A percentile compares a stretch with the other conserved stretches of the same genome.
These are phyloP conservation scores for Noctua fimbriata DNA, from an alignment of 2,888 invertebrate genomes.

Conservation along the genomic window DNA sequence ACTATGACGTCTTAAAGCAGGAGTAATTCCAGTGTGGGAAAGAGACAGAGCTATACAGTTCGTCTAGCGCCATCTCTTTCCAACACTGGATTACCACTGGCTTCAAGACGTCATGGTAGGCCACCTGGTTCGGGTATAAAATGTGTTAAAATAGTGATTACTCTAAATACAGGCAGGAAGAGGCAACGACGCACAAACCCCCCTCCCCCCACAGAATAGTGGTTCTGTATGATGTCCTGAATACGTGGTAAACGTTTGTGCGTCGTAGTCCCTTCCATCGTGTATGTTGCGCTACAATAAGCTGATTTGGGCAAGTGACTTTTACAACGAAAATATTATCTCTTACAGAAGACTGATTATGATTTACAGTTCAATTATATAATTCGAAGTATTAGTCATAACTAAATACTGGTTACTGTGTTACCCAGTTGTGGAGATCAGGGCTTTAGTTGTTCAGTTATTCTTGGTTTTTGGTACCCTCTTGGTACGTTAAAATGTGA, in stretches of 20 bases:
- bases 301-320: conserved; percentile 45
- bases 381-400: neutral
- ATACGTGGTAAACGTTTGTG: too few relatives aligned
- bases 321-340: conserved; percentile 12
- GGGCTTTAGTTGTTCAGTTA: too few relatives aligned
- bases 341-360: neutral
- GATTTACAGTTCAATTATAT: conserved; percentile 3
- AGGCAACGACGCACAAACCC: neutral
- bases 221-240: neutral
- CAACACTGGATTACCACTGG: too few relatives aligned
- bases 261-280: neutral
- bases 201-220: too few relatives aligned
- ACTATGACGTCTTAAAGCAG: too few relatives aligned
- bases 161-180: conserved; percentile 8
- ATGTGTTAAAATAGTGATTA: conserved; percentile 12
- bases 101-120: too few relatives aligned
- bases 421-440: neutral
- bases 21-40: too few relatives aligned
- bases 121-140: neutral
- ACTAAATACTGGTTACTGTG: too few relatives aligned
- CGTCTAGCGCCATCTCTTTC: too few relatives aligned
- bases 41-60: too few relatives aligned
- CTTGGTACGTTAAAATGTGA: too few relatives aligned
- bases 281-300: neutral
- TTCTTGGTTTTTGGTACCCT: neutral